These are phyloP conservation scores for Paradisaea rubra DNA, from an alignment of 2,113 vertebrate genomes.

Conservation along the genomic window DNA sequence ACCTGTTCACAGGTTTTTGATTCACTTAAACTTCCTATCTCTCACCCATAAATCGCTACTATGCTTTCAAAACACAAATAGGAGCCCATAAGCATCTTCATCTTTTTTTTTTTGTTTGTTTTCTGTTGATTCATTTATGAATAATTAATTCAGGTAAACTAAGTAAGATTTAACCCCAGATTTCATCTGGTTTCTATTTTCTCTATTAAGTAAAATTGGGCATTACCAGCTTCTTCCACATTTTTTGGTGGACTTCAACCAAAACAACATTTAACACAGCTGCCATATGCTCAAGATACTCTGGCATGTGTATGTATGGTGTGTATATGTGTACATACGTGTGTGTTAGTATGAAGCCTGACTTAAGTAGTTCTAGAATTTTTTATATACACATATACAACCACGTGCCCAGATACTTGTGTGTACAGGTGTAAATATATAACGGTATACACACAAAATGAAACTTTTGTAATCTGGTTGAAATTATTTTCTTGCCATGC, in stretches of 20 bases:
- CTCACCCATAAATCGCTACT: background rate
- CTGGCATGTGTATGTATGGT: background rate
- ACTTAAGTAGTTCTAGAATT: background rate
- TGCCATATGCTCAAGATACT: background rate
- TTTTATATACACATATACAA: background rate
- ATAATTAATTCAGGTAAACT: background rate
- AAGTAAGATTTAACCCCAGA: background rate
- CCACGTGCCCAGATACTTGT: background rate
- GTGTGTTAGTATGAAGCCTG: background rate
- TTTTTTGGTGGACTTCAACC: background rate
- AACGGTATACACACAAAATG: accelerated
- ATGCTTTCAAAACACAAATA: background rate
- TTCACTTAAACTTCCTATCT: background rate
- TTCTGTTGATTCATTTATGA: background rate
- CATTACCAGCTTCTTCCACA: background rate
- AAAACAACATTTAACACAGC: background rate
- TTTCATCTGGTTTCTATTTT: background rate
- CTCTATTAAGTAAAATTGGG: background rate
- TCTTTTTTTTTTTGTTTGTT: background rate
- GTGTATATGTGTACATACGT: background rate
- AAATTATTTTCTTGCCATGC: background rate
- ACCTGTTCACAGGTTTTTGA: background rate
- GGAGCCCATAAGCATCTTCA: background rate
- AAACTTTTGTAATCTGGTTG: background rate
- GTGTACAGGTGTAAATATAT: background rate